Evolutionary conservation across 2,888 invertebrate species (phyloP), one percentile per base, ranked within the genome.

Genomic region (Drosophila incognita): DNA sequence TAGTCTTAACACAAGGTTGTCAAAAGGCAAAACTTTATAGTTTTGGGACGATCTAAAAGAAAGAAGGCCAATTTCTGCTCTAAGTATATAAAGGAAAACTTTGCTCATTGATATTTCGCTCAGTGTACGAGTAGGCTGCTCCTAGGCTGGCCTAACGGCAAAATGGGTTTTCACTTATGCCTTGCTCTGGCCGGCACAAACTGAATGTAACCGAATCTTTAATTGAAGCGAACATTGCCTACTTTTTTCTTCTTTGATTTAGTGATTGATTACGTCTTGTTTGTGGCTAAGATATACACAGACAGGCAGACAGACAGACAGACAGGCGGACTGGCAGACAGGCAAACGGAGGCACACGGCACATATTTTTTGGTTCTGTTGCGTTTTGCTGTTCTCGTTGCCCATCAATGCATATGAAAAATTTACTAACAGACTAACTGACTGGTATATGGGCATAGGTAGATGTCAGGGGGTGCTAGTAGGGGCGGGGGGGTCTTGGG

Each of bases 201-300:
- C 78, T 84, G 83, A 83, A 83, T 83, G 76, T 82, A 85, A 86
- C 60, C 73, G 86, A 84, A 85, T 80, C 85, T 82, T 83, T 86
- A 86, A 86, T 87, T 86, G 85, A 86, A 86, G 80, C 64, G 85
- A 86, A 82, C 85, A 76, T 76, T 56, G 2, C 15, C 10, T 11
- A 27, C 18, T 54, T 5, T 18, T 29, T 10, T 15, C 15, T 51
- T 63, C 74, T 78, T 61, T 78, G 85, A 83, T 78, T 84, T 78
- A 84, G 85, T 87, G 87, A 86, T 86, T 86, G 85, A 86, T 86
- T 87, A 87, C 87, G 83, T 80, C 84, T 81, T 82, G 86, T 86
- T 84, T 86, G 78, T 57, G 68, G 70, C 70, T 65, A 53, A 42
- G 53, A 52, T 63, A 69, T 31, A 40, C 52, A 65, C 56, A 49